A percentile compares a stretch with the other conserved stretches of the same genome.
These are phyloP conservation scores for Chiloscyllium punctatum DNA, from an alignment of 2,797 vertebrate genomes.

Conservation along the genomic window DNA sequence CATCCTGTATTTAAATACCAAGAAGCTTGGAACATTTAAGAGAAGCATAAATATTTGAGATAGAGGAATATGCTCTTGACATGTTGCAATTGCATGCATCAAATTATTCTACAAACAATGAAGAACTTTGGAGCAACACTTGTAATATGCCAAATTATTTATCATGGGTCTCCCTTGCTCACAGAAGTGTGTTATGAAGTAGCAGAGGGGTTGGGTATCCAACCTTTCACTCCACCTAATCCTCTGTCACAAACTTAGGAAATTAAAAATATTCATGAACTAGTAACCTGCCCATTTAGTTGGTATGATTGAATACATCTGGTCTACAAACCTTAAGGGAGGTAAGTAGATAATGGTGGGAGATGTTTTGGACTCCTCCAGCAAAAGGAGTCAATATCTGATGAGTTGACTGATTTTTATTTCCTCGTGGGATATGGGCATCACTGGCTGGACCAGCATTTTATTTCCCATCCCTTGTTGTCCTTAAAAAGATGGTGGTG, in stretches of 20 bases:
- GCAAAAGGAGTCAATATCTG: neutral
- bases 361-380: neutral
- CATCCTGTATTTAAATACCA: neutral
- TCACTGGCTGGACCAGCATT: too few species aligned
- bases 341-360: neutral
- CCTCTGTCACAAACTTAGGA: neutral
- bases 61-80: neutral
- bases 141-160: neutral
- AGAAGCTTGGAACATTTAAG: neutral
- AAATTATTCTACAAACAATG: neutral
- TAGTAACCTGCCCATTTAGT: neutral
- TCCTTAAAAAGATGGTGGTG: too few species aligned
- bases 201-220: neutral
- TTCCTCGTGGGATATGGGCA: too few species aligned
- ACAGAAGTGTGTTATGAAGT: neutral
- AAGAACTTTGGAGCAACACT: neutral
- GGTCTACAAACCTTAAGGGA: neutral
- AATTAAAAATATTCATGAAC: neutral
- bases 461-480: too few species aligned
- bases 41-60: neutral
- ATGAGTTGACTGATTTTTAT: neutral
- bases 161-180: neutral
- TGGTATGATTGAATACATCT: neutral
- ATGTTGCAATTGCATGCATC: neutral
- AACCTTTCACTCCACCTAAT: neutral